Conservation (phyloP, 2,113 vertebrate genomes). For the Aegithalos caudatus region DNA sequence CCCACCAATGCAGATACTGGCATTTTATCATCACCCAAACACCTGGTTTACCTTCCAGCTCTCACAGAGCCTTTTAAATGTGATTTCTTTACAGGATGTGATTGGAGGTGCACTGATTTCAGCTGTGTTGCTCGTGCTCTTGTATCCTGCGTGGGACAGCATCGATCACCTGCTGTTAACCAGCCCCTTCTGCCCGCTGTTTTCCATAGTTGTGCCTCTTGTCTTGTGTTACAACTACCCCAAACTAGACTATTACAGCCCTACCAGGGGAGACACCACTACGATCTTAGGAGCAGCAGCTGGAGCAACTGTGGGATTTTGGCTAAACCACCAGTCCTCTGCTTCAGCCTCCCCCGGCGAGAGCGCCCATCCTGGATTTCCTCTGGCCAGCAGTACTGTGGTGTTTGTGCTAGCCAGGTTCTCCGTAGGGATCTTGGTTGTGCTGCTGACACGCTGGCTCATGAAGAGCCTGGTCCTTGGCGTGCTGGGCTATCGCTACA, state of each 20-base stretch:
- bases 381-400: constrained; percentile 7
- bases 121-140: constrained; percentile 65
- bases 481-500: constrained; percentile 75
- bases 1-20: background rate
- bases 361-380: constrained; percentile 36
- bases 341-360: background rate
- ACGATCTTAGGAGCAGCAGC: constrained; percentile 82
- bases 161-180: constrained; percentile 83
- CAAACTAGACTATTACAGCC: constrained; percentile 85
- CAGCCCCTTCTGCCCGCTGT: constrained; percentile 77
- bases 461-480: constrained; percentile 74
- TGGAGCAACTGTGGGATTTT: constrained; percentile 85
- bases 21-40: background rate
- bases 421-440: constrained; percentile 68
- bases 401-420: constrained; percentile 61
- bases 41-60: background rate
- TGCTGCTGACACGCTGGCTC: constrained; percentile 78
- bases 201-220: constrained; percentile 76
- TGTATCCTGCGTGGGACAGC: constrained; percentile 84
- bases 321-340: constrained; percentile 78
- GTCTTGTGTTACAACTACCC: constrained; percentile 89
- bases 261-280: constrained; percentile 90
- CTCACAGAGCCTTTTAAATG: background rate
- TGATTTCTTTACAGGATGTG: constrained; percentile 83
- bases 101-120: constrained; percentile 84